phyloP scores from a whole-genome alignment of 2,113 vertebrate genomes.

The Syngnathus typhle region DNA sequence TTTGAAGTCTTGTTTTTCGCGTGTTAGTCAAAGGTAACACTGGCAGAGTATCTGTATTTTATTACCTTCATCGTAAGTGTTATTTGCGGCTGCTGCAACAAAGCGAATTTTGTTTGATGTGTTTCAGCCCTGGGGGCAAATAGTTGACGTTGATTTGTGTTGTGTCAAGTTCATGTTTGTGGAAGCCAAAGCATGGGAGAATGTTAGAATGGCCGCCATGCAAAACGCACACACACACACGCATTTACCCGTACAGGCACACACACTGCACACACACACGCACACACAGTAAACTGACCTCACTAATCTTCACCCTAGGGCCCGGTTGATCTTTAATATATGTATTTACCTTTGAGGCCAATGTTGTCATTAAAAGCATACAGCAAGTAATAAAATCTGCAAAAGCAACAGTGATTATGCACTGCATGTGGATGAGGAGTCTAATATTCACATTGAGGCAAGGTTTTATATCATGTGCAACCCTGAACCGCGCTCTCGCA shows the following conservation, averaged over 20 bases:
- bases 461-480: constrained; percentile 31
- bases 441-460: constrained; percentile 38
- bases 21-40: no score
- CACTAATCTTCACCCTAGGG: not conserved
- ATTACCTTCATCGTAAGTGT: not conserved
- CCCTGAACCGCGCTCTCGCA: constrained; percentile 35
- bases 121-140: not conserved
- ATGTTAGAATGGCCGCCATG: not conserved
- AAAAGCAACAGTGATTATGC: constrained; percentile 12
- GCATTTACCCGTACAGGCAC: no score
- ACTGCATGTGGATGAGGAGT: constrained; percentile 23
- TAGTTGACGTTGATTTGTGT: constrained; percentile 6
- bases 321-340: not conserved
- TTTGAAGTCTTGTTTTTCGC: not conserved
- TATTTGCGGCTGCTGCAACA: not conserved
- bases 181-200: not conserved
- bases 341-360: not conserved
- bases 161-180: not conserved
- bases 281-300: not conserved
- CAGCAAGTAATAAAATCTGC: constrained; percentile 8
- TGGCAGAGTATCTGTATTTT: not conserved
- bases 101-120: not conserved
- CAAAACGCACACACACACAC: no score
- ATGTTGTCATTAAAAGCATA: constrained; percentile 3
- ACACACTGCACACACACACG: no score